Evolutionary conservation across 1,140 invertebrate species (phyloP), one percentile per base, ranked within the genome.

Genomic region (Drosophila sp.): DNA sequence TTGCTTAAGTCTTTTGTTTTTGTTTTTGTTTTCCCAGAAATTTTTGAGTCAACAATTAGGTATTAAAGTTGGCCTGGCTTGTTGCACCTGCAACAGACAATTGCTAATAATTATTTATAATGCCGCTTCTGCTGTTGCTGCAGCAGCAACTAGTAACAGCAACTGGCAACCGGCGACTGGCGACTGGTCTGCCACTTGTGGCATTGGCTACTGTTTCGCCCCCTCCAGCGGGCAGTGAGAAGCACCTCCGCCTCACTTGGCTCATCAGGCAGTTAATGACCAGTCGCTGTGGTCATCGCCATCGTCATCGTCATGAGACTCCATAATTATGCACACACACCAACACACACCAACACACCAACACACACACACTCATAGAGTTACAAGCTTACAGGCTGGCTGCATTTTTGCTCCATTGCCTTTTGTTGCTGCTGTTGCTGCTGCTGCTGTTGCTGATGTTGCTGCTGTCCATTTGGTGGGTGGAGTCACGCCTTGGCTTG

Each of bases 91-190:
- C 83, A 87, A 50, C 44, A 50, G 76, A 87, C 83, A 87, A 83
- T 87, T 87, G 83, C 79, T 73, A 87, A 89, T 87, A 87, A 87
- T 87, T 87, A 87, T 87, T 87, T 89, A 89, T 87, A 80, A 76
- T 74, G 79, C 81, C 70, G 44, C 44, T 50, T 50, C 44, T 50
- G 44, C 25, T 50, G 44, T 10, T 50, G 44, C 8, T 10, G 23
- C 17, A 47, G 25, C 44, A 47, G 44, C 44, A 27, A 50, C 71
- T 67, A 66, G 60, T 70, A 60, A 56, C 44, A 30, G 63, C 30
- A 30, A 60, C 60, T 33, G 35, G 62, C 63, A 66, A 23, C 23
- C 44, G 38, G 61, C 62, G 25, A 56, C 65, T 60, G 71, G 75
- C 17, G 27, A 35, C 27, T 8, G 38, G 56, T 58, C 72, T 66